Conservation (phyloP, 2,113 vertebrate genomes). For the Ginglymostoma cirratum region DNA sequence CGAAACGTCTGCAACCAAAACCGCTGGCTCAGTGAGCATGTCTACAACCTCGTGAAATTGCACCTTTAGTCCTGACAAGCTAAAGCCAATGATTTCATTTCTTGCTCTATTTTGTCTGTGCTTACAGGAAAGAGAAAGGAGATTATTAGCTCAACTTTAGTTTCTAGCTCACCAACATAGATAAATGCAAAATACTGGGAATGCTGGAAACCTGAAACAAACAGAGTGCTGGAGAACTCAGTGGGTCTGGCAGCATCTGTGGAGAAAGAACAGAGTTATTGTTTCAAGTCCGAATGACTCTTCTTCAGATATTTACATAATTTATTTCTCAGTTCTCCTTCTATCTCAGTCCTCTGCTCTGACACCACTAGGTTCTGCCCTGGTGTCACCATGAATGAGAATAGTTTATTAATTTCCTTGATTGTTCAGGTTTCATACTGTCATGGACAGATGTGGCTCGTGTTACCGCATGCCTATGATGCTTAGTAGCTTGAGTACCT, state of each 20-base stretch:
- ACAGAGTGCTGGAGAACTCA: too few species aligned
- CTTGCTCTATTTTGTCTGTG: neutral
- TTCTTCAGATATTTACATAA: neutral
- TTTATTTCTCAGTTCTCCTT: neutral
- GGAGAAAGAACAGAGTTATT: too few species aligned
- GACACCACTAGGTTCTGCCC: neutral
- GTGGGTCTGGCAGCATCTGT: too few species aligned
- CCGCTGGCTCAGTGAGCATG: too few species aligned
- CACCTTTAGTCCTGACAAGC: neutral
- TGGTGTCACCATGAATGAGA: neutral
- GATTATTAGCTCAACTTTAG: neutral
- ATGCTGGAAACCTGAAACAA: too few species aligned
- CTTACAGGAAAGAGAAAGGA: neutral
- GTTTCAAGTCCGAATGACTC: too few species aligned
- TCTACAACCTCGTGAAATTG: neutral
- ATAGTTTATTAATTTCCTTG: neutral
- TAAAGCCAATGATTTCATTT: neutral
- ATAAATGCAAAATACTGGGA: too few species aligned
- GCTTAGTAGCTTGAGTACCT: constrained; percentile 60
- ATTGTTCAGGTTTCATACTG: neutral
- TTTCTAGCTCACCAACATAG: neutral
- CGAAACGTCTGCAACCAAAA: too few species aligned
- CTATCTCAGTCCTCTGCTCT: neutral
- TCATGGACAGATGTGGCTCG: neutral
- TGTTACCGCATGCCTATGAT: neutral